Base-by-base conservation (phyloP, 2,888 invertebrate genomes). In the Heliconius ismenius region DNA sequence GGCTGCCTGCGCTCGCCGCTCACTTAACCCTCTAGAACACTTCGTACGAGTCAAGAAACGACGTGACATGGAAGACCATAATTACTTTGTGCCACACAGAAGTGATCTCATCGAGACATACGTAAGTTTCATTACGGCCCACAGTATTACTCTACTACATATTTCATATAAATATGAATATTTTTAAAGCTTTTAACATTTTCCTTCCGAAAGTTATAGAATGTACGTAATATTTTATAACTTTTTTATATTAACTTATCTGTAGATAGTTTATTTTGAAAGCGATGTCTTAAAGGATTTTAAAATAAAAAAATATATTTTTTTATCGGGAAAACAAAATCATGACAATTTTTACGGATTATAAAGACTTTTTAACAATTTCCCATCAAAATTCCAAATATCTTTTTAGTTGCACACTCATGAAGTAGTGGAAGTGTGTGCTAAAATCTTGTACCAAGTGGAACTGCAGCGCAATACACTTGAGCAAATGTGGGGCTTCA, bases 401-500 rank as follows among this genome's bases (percentile, higher is more conserved):
- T 73, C 24, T 65, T 58, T 80, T 79, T 95, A 98, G 98, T 94
- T 98, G 86, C 98, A 98, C 90, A 98, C 98, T 76, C 98, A 98
- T 89, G 98, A 98, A 94, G 97, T 98, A 82, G 98, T 99, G 78
- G 99, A 99, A 94, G 98, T 99, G 73, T 98, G 98, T 91, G 98
- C 98, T 86, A 99, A 99, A 95, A 98, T 98, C 87, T 95, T 99
- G 82, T 99, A 99, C 93, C 98, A 99, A 95, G 98, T 99, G 83
- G 98, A 99, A 90, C 95, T 99, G 86, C 97, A 97, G 85, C 95
- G 99, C 80, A 97, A 96, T 82, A 97, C 98, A 15, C 95, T 98
- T 85, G 98, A 98, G 86, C 98, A 98, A 90, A 98, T 98, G 97
- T 99, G 99, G 97, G 99, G 99, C 83, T 98, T 99, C 95, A 98